These are phyloP conservation scores for Ptyas mucosa DNA, from an alignment of 2,113 vertebrate genomes.

Conservation along the genomic window DNA sequence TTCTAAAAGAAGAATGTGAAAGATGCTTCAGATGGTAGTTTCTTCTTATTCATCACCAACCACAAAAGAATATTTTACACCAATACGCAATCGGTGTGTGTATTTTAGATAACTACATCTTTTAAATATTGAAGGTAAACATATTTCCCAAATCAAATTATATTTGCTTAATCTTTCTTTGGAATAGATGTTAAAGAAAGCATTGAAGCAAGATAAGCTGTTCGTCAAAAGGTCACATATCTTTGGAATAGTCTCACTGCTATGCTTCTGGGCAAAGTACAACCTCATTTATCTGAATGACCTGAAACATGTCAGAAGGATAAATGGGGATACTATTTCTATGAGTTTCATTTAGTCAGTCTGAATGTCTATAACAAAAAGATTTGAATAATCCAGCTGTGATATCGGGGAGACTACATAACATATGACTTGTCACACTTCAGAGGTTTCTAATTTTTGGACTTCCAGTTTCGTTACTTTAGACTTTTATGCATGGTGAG, in stretches of 20 bases:
- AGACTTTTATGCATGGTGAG: background rate
- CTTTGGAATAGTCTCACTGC: background rate
- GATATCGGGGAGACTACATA: background rate
- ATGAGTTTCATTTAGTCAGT: background rate
- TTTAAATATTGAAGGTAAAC: background rate
- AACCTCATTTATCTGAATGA: conserved; percentile 9
- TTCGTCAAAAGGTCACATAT: conserved; percentile 6
- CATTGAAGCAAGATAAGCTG: conserved; percentile 13
- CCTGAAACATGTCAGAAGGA: conserved; percentile 10
- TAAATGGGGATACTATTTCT: conserved; percentile 1
- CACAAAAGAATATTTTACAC: background rate
- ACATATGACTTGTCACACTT: background rate
- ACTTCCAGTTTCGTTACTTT: background rate
- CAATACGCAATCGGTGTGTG: conserved; percentile 4
- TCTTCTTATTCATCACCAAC: conserved; percentile 28
- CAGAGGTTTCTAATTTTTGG: background rate
- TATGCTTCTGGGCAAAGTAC: background rate
- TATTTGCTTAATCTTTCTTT: background rate
- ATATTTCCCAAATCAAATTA: background rate
- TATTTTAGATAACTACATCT: conserved; percentile 21
- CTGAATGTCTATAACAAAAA: background rate
- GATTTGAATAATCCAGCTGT: background rate
- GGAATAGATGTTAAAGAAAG: conserved; percentile 6
- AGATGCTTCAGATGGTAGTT: conserved; percentile 18
- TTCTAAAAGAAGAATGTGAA: conserved; percentile 5